These are phyloP conservation scores for Chinchilla lanigera DNA, from an alignment of 2,113 vertebrate species.

Conservation along the genomic window DNA sequence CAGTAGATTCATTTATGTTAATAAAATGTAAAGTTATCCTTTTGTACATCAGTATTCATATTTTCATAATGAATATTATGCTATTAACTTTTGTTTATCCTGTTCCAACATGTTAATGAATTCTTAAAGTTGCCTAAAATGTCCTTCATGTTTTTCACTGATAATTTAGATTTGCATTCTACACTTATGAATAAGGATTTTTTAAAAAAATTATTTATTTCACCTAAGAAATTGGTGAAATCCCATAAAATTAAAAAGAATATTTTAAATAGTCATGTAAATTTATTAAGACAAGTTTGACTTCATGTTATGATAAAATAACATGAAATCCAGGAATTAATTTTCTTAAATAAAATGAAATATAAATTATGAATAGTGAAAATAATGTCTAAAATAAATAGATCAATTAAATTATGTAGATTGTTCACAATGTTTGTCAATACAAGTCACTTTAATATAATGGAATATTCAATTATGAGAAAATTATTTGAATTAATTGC, in stretches of 20 bases:
- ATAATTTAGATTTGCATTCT: not conserved
- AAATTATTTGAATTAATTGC: conserved; percentile 66
- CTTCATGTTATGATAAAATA: not conserved
- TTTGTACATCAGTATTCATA: not conserved
- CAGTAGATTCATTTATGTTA: not conserved
- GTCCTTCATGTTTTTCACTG: not conserved
- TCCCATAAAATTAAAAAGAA: not conserved
- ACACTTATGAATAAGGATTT: not conserved
- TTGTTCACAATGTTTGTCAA: not conserved
- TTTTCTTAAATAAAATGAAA: not conserved
- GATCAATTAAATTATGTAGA: not conserved
- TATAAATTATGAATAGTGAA: not conserved
- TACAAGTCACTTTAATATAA: not conserved
- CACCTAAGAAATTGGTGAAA: not conserved
- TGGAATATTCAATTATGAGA: conserved; percentile 32
- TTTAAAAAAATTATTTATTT: not conserved
- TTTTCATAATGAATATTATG: not conserved
- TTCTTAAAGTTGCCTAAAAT: not conserved
- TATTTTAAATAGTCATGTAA: not conserved
- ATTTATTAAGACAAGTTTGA: not conserved
- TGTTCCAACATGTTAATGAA: not conserved
- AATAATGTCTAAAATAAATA: not conserved
- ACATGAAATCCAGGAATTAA: not conserved
- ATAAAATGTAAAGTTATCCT: not conserved
- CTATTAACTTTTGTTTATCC: not conserved